These are phyloP conservation scores for Oncorhynchus tshawytscha DNA, from an alignment of 2,113 vertebrate species.

Conservation along the genomic window DNA sequence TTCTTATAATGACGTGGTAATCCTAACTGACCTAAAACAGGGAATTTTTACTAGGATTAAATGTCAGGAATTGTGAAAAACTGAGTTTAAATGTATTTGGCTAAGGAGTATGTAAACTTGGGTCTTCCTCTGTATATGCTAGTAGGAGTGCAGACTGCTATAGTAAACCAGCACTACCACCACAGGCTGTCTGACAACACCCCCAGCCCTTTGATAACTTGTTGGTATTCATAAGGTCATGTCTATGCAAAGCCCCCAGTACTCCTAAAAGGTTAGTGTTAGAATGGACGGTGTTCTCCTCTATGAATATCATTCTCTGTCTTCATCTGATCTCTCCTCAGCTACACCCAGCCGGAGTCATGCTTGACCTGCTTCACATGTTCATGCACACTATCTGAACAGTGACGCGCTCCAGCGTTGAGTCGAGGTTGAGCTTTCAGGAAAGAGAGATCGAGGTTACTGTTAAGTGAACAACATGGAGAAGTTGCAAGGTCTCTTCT, in stretches of 20 bases:
- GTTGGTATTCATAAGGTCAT: slow-evolving; percentile 61
- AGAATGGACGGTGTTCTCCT: slow-evolving; percentile 46
- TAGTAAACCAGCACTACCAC: background rate
- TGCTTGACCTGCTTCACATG: slow-evolving; percentile 2
- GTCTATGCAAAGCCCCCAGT: slow-evolving; percentile 32
- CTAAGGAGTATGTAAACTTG: no score
- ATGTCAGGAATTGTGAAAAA: no score
- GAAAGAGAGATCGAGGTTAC: background rate
- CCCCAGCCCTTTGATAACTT: slow-evolving; percentile 5
- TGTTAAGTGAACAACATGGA: background rate
- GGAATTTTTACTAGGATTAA: no score
- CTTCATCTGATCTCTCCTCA: slow-evolving; percentile 14
- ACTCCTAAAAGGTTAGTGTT: slow-evolving; percentile 55
- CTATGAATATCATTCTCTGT: slow-evolving; percentile 55
- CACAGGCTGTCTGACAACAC: slow-evolving; percentile 19
- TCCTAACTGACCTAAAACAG: no score
- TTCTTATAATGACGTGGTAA: no score
- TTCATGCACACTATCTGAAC: background rate
- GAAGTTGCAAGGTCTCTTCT: background rate
- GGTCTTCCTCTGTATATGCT: background rate
- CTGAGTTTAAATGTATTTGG: no score
- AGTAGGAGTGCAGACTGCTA: background rate
- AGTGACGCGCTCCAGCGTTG: background rate
- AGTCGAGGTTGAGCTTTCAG: background rate
- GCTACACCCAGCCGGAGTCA: background rate